Evolutionary conservation across 2,888 invertebrate species (phyloP).

Genomic region (Drosophila austrosaltans): DNA sequence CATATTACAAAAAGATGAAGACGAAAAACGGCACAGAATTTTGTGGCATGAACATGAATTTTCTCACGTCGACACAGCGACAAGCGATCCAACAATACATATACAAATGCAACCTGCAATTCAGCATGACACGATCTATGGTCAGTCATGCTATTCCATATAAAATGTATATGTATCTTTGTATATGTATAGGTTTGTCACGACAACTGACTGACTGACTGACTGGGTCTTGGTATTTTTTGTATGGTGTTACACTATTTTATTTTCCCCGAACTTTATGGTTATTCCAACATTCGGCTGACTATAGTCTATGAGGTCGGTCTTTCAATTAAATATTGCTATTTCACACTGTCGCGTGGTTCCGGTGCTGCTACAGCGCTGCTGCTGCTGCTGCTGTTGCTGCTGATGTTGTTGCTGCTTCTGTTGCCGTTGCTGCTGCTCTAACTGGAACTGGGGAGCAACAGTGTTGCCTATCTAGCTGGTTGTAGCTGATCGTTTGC

Average conservation of each 20-base stretch:
- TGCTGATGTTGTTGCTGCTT: no score
- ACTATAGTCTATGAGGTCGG: conserved; percentile 33
- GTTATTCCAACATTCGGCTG: conserved; percentile 33
- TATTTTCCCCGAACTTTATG: conserved; percentile 61
- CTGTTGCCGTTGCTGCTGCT: no score
- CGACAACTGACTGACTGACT: conserved; percentile 33
- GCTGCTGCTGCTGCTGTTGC: no score
- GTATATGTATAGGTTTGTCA: conserved; percentile 30
- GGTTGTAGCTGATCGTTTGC: conserved; percentile 40
- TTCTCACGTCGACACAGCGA: conserved; percentile 72
- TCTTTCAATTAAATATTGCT: conserved; percentile 64
- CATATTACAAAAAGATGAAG: conserved; percentile 1
- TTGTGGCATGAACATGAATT: conserved; percentile 77
- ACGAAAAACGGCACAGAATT: conserved; percentile 69
- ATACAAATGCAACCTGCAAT: conserved; percentile 56
- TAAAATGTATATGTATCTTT: conserved; percentile 26
- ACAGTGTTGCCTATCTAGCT: conserved; percentile 33
- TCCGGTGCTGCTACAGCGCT: conserved; percentile 29
- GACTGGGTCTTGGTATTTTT: conserved; percentile 57
- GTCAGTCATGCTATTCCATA: not conserved
- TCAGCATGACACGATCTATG: conserved; percentile 33
- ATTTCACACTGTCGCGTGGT: conserved; percentile 31
- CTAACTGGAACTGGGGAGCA: not conserved
- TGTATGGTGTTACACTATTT: conserved; percentile 67
- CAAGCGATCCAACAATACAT: conserved; percentile 30